Base-by-base conservation (phyloP, 2,888 invertebrate genomes). In the Drosophila barbarae region DNA sequence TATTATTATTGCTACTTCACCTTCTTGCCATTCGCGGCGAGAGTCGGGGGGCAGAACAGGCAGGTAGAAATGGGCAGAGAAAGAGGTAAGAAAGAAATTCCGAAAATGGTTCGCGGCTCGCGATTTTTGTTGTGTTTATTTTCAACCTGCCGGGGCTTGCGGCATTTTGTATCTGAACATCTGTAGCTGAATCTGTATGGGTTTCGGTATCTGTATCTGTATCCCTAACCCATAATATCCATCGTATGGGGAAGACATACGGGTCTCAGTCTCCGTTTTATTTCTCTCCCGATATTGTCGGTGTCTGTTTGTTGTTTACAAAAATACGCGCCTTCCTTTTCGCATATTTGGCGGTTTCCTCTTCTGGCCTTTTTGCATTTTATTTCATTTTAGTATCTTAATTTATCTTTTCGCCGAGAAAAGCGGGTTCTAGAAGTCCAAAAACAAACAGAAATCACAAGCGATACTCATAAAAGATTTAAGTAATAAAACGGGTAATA, bases 281-380 rank as follows among this genome's bases (percentile, higher is more conserved):
- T 35, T 50, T 50, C 63, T 64, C 56, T 75, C 59, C 38, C 58
- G 57, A 41, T 70, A 44, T 59, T 54, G 46, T 42, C 76, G 68
- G 52, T 66, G 47, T 42, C 63, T 44, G 63, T 61, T 83, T 83
- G 66, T 76, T 77, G 77, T 79, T 77, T 77, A 79, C 83, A 63
- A 82, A 79, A 72, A 55, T 38, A 53, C 60, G 68, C 74, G 68
- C 51, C 71, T 80, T 70, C 67, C 49, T 60, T 13, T 52, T 60
- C 54, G 35, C 30, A 38, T 46, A 53, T 65, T 51, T 49, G 49
- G 53, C 47, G 47, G 38, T 47, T 42, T 53, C 36, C 53, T 44
- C 53, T 41, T 39, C 28, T 42, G 39, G 15, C 10, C 39, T 21
- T 38, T 38, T 46, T 36, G 30, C 34, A 8, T 35, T 59, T 61